Evolutionary conservation across 1,140 invertebrate genomes (phyloP).

Genomic region (Papilio polyxenes): DNA sequence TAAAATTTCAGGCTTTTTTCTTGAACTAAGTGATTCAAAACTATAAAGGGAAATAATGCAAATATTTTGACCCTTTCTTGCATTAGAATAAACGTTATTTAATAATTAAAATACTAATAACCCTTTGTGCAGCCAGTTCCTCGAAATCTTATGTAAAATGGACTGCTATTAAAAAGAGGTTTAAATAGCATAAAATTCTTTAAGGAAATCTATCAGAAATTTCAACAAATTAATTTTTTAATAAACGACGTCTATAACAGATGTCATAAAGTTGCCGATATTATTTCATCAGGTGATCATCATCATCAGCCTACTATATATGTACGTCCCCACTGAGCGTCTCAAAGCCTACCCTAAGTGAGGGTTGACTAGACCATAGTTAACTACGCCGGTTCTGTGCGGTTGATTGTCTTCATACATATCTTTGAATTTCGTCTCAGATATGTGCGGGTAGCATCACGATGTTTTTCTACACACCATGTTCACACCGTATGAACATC

Average conservation of each 20-base stretch:
- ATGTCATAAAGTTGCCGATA: not conserved
- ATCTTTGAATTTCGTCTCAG: too few species aligned
- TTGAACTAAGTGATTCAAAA: not conserved
- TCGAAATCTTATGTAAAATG: constrained; percentile 3
- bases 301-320: too few species aligned
- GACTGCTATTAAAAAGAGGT: constrained; percentile 17
- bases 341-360: too few species aligned
- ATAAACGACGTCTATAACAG: not conserved
- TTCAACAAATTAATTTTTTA: not conserved
- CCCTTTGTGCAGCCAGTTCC: constrained; percentile 28
- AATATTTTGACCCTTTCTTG: not conserved
- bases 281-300: not conserved
- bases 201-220: not conserved
- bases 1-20: too few species aligned
- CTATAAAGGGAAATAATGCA: not conserved
- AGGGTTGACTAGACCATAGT: too few species aligned
- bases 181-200: not conserved
- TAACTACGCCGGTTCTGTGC: too few species aligned
- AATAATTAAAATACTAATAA: constrained; percentile 35
- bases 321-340: too few species aligned
- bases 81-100: constrained; percentile 35
- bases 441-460: too few species aligned
- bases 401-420: too few species aligned
- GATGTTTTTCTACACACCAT: too few species aligned
- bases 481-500: too few species aligned